Evolutionary conservation across 2,888 invertebrate genomes (phyloP), one percentile per base, ranked within the genome.

Genomic region (Melinaea menophilus): DNA sequence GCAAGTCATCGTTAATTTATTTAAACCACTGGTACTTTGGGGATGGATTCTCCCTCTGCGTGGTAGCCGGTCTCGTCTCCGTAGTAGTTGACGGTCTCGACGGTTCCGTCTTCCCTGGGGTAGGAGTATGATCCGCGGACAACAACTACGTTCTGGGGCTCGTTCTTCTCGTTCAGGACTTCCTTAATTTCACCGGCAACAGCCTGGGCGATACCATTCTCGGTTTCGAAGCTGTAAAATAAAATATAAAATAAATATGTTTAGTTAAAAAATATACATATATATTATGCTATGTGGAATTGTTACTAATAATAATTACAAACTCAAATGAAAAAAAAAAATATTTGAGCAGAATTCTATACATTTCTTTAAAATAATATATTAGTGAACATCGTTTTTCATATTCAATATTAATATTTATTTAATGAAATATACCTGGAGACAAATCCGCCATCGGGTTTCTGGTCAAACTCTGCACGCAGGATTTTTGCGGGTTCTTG

Each of bases 41-140:
- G 94, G 75, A 94, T 79, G 79, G 93, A 92, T 0, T 88, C 87
- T 55, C 94, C 93, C 55, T 92, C 90, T 2, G 93, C 91, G 69
- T 91, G 92, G 91, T 85, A 94, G 66, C 94, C 94, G 70, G 79
- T 92, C 81, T 94, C 93, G 71, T 94, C 94, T 58, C 93, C 93
- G 65, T 74, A 78, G 84, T 93, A 94, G 58, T 75, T 88, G 69
- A 93, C 66, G 34, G 77, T 76, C 69, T 92, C 90, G 4, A 82
- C 79, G 9, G 88, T 87, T 68, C 94, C 94, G 2, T 93, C 92
- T 0, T 84, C 78, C 63, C 91, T 84, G 2, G 84, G 81, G 84
- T 93, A 94, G 0, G 89, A 81, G 82, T 87, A 93, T 3, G 86
- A 81, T 12, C 94, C 94, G 66, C 92, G 92, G 41, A 93, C 91